A percentile compares a stretch with the other conserved stretches of the same genome.
Evolutionary conservation across 2,797 vertebrate genomes (phyloP).

Genomic region (Pseudomugil tenellus): DNA sequence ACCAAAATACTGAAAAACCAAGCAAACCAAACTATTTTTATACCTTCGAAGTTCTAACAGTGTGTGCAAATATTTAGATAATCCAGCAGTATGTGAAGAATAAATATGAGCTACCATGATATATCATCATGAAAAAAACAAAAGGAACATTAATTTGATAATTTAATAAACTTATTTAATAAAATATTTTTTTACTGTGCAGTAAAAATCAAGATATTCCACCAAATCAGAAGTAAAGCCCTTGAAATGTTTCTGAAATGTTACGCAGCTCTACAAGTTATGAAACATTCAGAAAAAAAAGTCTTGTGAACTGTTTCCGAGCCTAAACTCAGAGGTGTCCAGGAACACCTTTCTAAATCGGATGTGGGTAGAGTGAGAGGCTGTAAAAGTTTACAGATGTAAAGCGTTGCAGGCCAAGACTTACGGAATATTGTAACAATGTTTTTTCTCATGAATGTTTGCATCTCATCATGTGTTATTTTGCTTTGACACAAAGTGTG

Average conservation of each 20-base stretch:
- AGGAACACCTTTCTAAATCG: not conserved
- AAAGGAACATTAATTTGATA: no score
- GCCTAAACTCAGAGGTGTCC: no score
- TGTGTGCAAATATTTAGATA: not conserved
- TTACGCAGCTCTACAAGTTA: not conserved
- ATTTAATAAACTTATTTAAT: no score
- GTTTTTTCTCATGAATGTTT: not conserved
- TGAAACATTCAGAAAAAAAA: no score
- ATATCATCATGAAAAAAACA: no score
- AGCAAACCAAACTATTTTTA: not conserved
- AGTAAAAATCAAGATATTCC: not conserved
- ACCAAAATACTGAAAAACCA: not conserved
- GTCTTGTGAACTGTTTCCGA: no score
- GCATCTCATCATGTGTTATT: not conserved
- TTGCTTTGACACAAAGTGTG: constrained; percentile 64
- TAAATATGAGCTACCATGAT: not conserved
- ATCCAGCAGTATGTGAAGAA: not conserved
- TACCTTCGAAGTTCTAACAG: not conserved
- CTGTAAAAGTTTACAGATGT: not conserved
- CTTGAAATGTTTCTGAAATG: not conserved
- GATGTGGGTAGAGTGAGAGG: not conserved
- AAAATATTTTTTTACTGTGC: no score
- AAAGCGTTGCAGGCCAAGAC: not conserved
- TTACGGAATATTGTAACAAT: no score
- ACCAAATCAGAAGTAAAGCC: not conserved